These are phyloP conservation scores for Megalopta genalis DNA, from an alignment of 1,140 invertebrate species.

Conservation along the genomic window DNA sequence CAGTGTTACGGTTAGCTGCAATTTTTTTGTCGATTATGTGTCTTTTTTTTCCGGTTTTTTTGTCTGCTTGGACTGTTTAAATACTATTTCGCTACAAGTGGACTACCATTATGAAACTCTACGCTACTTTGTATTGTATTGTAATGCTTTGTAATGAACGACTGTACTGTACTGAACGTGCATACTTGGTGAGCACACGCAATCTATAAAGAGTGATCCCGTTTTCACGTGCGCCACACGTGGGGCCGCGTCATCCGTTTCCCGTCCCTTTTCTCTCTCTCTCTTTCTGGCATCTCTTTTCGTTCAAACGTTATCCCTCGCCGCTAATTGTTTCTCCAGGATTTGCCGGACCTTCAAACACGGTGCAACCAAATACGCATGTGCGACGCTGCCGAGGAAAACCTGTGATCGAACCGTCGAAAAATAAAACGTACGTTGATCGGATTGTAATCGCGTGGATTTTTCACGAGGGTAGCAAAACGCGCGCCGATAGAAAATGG, in stretches of 20 bases:
- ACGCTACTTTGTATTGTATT: conserved; percentile 77
- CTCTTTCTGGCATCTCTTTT: too few relatives aligned
- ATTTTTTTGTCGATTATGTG: conserved; percentile 68
- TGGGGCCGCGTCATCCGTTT: conserved; percentile 28
- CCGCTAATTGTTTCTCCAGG: not conserved
- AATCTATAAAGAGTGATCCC: conserved; percentile 65
- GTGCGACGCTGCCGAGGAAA: too few relatives aligned
- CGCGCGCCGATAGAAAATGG: not conserved
- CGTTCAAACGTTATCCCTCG: not conserved
- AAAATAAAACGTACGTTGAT: too few relatives aligned
- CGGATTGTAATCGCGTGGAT: too few relatives aligned
- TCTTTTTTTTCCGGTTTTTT: conserved; percentile 61
- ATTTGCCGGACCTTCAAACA: too few relatives aligned
- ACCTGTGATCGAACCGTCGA: too few relatives aligned
- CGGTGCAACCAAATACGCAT: too few relatives aligned
- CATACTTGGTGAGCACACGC: conserved; percentile 68
- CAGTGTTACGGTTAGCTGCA: conserved; percentile 59
- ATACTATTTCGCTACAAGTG: conserved; percentile 78
- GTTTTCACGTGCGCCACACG: conserved; percentile 51
- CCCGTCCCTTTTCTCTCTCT: not conserved
- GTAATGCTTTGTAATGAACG: conserved; percentile 71
- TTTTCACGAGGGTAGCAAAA: too few relatives aligned
- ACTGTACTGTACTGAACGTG: conserved; percentile 69
- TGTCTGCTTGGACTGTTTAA: conserved; percentile 62
- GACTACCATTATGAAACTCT: conserved; percentile 76